Evolutionary conservation across 2,888 invertebrate species (phyloP), one percentile per base, ranked within the genome.

Genomic region (Dione juno): DNA sequence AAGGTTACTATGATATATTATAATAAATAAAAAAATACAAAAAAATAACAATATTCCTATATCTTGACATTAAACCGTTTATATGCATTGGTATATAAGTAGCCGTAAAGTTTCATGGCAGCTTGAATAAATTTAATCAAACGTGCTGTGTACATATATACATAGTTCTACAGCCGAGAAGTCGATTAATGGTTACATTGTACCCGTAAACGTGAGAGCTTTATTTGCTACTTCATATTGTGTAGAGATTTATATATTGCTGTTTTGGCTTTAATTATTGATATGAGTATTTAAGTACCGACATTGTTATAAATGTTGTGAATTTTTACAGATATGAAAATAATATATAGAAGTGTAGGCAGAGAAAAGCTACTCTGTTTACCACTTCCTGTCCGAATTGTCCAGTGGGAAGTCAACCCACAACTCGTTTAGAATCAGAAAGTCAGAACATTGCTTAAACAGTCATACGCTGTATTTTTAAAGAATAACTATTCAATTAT

Each of bases 171-270:
- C 54, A 54, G 16, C 3, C 54, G 54, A 37, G 54, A 54, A 54
- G 16, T 37, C 54, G 54, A 54, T 54, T 37, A 54, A 54, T 54
- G 54, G 54, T 54, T 37, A 54, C 54, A 54, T 54, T 54, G 37
- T 54, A n/a, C 54, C 37, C 54, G 37, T 37, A 16, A 54, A 54
- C 37, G 54, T 37, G 54, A 54, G 37, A 37, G 54, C 37, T 54
- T 54, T 54, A 54, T 54, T 37, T 54, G 54, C 37, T 3, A 54
- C 10, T 37, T 54, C 10, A 35, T 35, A 54, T 54, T 54, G n/a
- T 54, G 37, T n/a, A 35, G 37, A n/a, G 35, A 37, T 7, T 35
- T 53, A 53, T 53, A 53, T 53, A 53, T 9, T 48, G 16, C 10
- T 48, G n/a, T 48, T 48, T 48, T 16, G 16, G 48, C 9, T n/a